Evolutionary conservation across 2,888 invertebrate genomes (phyloP).

Genomic region (Pseudococcus longispinus): DNA sequence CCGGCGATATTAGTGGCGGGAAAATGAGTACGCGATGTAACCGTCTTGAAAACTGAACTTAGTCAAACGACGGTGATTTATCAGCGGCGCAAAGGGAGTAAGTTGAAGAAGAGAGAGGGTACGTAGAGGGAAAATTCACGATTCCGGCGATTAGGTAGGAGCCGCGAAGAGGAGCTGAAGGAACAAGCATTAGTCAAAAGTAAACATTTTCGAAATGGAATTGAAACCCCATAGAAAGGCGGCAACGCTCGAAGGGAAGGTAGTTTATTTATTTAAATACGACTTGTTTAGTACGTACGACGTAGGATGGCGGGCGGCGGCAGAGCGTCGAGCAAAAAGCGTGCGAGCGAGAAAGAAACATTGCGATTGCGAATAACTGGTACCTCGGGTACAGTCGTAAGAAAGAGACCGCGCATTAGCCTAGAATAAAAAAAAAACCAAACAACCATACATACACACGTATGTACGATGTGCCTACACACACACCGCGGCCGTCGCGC

Average conservation of each 20-base stretch:
- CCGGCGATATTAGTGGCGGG: neutral
- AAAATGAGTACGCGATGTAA: constrained; percentile 40
- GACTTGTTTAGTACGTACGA: constrained; percentile 59
- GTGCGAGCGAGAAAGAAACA: constrained; percentile 1
- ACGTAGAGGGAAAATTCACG: constrained; percentile 16
- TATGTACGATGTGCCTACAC: neutral
- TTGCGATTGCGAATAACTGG: constrained; percentile 19
- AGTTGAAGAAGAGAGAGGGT: neutral
- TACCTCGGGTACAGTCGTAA: neutral
- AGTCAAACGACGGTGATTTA: constrained; percentile 21
- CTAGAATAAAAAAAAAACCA: constrained; percentile 40
- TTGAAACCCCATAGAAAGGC: constrained; percentile 58
- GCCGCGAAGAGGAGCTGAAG: constrained; percentile 56
- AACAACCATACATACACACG: constrained; percentile 17
- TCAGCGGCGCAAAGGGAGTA: constrained; percentile 19
- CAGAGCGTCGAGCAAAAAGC: constrained; percentile 9
- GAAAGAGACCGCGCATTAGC: constrained; percentile 35
- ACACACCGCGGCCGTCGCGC: neutral
- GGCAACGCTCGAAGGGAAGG: constrained; percentile 46
- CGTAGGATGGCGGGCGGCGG: neutral
- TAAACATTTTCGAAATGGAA: constrained; percentile 59
- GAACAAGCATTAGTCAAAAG: constrained; percentile 58
- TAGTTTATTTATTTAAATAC: constrained; percentile 61
- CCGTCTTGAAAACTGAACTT: neutral
- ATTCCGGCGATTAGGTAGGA: constrained; percentile 47